phyloP scores from a whole-genome alignment of 30 jellyfish, hydroid and myxozoan species.

The Morbakka virulenta region DNA sequence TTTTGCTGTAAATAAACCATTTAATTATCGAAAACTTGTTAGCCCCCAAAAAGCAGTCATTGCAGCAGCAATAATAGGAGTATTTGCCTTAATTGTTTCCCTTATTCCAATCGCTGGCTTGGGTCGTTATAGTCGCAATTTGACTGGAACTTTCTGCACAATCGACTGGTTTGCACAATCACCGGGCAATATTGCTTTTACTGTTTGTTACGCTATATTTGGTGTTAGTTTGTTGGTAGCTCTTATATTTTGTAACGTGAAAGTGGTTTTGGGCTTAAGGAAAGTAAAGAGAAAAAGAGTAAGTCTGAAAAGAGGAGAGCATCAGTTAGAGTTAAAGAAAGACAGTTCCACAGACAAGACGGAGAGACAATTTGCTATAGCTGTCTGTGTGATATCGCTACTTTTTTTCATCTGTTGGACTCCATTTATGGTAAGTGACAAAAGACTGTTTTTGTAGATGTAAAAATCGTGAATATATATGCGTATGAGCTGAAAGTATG shows the following conservation, averaged over 20 bases:
- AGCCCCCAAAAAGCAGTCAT: constrained; percentile 20
- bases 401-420: constrained; percentile 58
- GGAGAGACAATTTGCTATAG: constrained; percentile 54
- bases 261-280: neutral
- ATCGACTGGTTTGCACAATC: constrained; percentile 58
- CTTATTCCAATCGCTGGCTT: constrained; percentile 48
- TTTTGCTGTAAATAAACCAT: constrained; percentile 51
- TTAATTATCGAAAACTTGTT: constrained; percentile 31
- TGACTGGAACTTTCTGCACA: constrained; percentile 69
- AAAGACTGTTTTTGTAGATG: too few relatives aligned
- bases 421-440: constrained; percentile 65
- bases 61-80: constrained; percentile 26
- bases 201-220: constrained; percentile 48
- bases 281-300: constrained; percentile 2
- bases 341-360: neutral
- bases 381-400: constrained; percentile 46
- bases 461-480: too few relatives aligned
- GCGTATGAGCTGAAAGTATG: too few relatives aligned
- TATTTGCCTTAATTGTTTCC: constrained; percentile 24
- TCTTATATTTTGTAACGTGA: constrained; percentile 44
- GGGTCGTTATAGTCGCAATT: constrained; percentile 42
- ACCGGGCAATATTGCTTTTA: constrained; percentile 32
- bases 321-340: neutral
- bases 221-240: constrained; percentile 26
- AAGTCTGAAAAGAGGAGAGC: constrained; percentile 24